Conservation (phyloP, 2,113 vertebrate species). For the Hippocampus zosterae region DNA sequence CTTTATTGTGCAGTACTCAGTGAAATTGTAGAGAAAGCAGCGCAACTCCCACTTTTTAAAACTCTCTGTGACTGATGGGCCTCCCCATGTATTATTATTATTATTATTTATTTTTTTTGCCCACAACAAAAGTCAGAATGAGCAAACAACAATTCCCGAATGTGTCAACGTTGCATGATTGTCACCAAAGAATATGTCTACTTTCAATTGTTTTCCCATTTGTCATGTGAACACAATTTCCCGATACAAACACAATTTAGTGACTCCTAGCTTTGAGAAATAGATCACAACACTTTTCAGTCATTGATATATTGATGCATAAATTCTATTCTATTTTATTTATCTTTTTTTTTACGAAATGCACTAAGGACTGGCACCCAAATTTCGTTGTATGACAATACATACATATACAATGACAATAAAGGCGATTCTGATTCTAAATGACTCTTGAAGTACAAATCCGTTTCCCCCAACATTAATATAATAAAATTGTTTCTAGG, state of each 20-base stretch:
- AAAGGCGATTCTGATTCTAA: no score
- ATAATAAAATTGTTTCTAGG: no score
- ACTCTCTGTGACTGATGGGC: conserved; percentile 51
- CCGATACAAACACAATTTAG: background rate
- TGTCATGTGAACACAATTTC: background rate
- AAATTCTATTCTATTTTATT: background rate
- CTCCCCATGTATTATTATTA: conserved; percentile 35
- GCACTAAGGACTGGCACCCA: no score
- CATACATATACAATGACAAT: no score
- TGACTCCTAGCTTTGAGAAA: background rate
- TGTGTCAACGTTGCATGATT: conserved; percentile 36
- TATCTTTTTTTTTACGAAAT: no score
- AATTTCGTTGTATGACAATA: no score
- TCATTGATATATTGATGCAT: background rate
- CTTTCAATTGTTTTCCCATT: background rate
- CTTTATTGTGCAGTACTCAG: conserved; percentile 43
- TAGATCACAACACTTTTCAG: background rate
- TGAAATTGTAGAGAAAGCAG: conserved; percentile 48
- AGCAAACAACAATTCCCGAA: conserved; percentile 40
- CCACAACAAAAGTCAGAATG: conserved; percentile 52
- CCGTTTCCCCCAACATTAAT: no score
- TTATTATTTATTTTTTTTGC: conserved; percentile 23
- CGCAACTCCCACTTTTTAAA: conserved; percentile 39
- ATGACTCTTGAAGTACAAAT: background rate
- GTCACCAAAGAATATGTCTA: background rate